Percentiles rank a stretch among this genome's conserved stretches.
Conservation (phyloP, 2,797 vertebrate genomes). For the Protonibea diacanthus region DNA sequence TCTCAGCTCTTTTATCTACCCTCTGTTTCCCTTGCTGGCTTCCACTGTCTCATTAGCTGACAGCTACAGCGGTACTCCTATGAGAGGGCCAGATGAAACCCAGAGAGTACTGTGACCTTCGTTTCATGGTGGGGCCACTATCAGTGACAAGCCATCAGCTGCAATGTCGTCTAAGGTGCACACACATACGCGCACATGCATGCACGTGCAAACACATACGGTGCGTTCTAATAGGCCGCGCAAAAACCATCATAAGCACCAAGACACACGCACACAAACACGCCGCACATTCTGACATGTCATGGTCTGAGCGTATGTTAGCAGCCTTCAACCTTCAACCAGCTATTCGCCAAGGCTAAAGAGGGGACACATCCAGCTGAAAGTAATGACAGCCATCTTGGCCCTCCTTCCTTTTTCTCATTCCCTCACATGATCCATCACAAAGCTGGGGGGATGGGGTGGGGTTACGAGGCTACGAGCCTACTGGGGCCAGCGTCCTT, state of each 20-base stretch:
- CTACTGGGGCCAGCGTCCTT: conserved; percentile 66
- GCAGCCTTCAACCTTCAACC: conserved; percentile 75
- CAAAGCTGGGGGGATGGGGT: conserved; percentile 27
- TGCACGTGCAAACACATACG: conserved; percentile 46
- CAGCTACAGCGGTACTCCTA: conserved; percentile 75
- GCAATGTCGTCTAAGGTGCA: conserved; percentile 59
- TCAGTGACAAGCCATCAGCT: conserved; percentile 85
- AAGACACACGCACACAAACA: conserved; percentile 32
- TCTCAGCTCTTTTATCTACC: conserved; percentile 59
- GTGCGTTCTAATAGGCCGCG: conserved; percentile 28
- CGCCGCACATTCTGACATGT: conserved; percentile 42
- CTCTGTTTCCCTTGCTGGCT: conserved; percentile 49
- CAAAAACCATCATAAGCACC: conserved; percentile 19
- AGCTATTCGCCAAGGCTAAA: conserved; percentile 74
- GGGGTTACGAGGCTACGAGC: conserved; percentile 45
- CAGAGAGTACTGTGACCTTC: conserved; percentile 81
- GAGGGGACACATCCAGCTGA: conserved; percentile 67
- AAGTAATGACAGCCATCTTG: conserved; percentile 66
- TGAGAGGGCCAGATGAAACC: conserved; percentile 82
- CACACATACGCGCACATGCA: conserved; percentile 7
- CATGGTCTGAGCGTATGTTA: conserved; percentile 61
- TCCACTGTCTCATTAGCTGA: conserved; percentile 80
- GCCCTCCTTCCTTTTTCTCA: conserved; percentile 40
- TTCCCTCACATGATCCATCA: conserved; percentile 62
- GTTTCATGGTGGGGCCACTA: conserved; percentile 76